Evolutionary conservation across 2,113 vertebrate species (phyloP).

Genomic region (Helogale parvula): DNA sequence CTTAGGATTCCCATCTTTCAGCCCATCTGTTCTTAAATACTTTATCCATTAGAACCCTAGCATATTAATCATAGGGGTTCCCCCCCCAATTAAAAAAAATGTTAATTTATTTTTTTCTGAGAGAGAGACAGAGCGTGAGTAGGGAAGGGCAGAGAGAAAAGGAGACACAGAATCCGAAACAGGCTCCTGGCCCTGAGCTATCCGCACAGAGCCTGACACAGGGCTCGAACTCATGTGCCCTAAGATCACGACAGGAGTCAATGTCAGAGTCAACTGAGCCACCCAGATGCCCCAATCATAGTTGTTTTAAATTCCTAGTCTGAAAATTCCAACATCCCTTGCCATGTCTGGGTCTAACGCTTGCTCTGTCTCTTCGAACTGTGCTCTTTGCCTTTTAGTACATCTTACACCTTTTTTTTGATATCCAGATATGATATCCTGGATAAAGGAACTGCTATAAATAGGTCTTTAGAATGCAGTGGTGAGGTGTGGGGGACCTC

Average conservation of each 20-base stretch:
- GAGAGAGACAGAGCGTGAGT: too few relatives aligned
- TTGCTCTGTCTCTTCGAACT: not conserved
- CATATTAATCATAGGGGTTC: not conserved
- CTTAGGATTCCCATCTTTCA: not conserved
- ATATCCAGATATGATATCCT: not conserved
- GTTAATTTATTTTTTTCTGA: too few relatives aligned
- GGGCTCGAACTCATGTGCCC: too few relatives aligned
- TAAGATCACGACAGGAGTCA: too few relatives aligned
- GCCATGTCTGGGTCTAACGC: not conserved
- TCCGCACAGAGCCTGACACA: too few relatives aligned
- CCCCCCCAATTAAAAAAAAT: too few relatives aligned
- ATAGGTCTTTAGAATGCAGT: not conserved
- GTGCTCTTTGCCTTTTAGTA: not conserved
- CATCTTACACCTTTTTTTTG: not conserved
- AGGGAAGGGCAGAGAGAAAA: too few relatives aligned
- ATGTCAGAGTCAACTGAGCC: too few relatives aligned
- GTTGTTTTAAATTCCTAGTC: not conserved
- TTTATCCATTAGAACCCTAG: not conserved
- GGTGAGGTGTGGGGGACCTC: not conserved
- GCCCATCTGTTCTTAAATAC: not conserved
- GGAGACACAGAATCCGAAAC: too few relatives aligned
- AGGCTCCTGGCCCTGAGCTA: too few relatives aligned
- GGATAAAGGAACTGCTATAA: not conserved
- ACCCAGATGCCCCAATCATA: not conserved
- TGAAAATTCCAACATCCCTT: not conserved